Conservation (phyloP, 2,888 invertebrate species). For the Nephrotoma guestfalica region DNA sequence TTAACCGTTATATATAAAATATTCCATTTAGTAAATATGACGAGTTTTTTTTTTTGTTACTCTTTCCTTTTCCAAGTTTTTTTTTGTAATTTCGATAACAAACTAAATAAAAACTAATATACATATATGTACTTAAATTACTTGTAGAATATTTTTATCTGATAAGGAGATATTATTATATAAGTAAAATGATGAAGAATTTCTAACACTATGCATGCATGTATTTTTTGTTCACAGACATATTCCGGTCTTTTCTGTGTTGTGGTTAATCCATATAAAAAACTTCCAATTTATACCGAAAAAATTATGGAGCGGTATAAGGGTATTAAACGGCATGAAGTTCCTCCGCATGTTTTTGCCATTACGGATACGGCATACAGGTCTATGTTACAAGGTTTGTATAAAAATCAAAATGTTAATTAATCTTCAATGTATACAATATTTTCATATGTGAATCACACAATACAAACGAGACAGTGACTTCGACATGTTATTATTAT, state of each 20-base stretch:
- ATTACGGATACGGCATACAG: constrained; percentile 98
- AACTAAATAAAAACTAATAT: background rate
- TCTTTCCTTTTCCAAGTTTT: background rate
- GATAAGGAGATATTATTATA: background rate
- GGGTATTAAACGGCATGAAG: constrained; percentile 97
- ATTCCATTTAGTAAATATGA: background rate
- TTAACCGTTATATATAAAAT: background rate
- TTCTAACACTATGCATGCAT: constrained; percentile 6
- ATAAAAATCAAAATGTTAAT: background rate
- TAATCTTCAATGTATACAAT: background rate
- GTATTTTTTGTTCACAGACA: constrained; percentile 55
- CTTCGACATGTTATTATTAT: background rate
- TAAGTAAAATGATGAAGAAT: constrained; percentile 2
- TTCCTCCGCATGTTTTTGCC: constrained; percentile 98
- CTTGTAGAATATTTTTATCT: constrained; percentile 2
- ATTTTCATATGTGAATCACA: background rate
- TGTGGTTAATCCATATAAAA: constrained; percentile 99
- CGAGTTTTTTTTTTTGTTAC: background rate
- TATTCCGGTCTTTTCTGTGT: constrained; percentile 99
- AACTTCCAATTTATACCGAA: constrained; percentile 97
- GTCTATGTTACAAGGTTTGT: constrained; percentile 94
- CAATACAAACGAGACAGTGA: background rate
- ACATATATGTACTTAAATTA: background rate
- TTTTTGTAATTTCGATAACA: background rate
- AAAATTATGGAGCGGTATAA: constrained; percentile 99